These are phyloP conservation scores for Nanorana parkeri DNA, from an alignment of 2,113 vertebrate species.

Conservation along the genomic window DNA sequence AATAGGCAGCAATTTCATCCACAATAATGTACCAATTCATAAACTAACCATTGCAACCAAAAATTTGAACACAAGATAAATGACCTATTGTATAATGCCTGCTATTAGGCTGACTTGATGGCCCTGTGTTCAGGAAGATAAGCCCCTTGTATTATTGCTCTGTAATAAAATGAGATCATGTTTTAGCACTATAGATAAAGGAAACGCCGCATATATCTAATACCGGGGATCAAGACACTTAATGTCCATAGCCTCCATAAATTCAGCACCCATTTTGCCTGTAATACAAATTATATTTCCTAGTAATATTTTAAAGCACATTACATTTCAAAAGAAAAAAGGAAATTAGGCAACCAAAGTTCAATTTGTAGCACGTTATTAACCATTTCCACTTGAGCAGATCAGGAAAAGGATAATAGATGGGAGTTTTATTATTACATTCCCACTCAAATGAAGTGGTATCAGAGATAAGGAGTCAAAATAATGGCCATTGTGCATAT, in stretches of 20 bases:
- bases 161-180: conserved; percentile 79
- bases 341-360: conserved; percentile 95
- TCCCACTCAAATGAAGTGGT: conserved; percentile 98
- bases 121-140: conserved; percentile 77
- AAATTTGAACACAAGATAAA: conserved; percentile 69
- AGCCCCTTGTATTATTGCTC: conserved; percentile 77
- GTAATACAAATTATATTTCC: conserved; percentile 84
- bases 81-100: conserved; percentile 73
- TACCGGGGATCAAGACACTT: conserved; percentile 79
- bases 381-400: conserved; percentile 98
- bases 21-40: conserved; percentile 76
- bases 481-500: conserved; percentile 97
- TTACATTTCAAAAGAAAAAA: conserved; percentile 83
- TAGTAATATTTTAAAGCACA: conserved; percentile 82
- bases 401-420: conserved; percentile 98
- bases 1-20: conserved; percentile 76
- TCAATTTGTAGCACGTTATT: conserved; percentile 99
- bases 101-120: conserved; percentile 75
- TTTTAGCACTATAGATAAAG: conserved; percentile 83
- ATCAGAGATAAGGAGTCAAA: conserved; percentile 99
- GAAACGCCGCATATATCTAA: conserved; percentile 81
- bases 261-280: conserved; percentile 76
- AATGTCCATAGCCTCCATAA: conserved; percentile 80
- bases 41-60: conserved; percentile 74
- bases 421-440: conserved; percentile 99